phyloP scores from a whole-genome alignment of 2,113 vertebrate genomes.

The Archocentrus centrarchus region DNA sequence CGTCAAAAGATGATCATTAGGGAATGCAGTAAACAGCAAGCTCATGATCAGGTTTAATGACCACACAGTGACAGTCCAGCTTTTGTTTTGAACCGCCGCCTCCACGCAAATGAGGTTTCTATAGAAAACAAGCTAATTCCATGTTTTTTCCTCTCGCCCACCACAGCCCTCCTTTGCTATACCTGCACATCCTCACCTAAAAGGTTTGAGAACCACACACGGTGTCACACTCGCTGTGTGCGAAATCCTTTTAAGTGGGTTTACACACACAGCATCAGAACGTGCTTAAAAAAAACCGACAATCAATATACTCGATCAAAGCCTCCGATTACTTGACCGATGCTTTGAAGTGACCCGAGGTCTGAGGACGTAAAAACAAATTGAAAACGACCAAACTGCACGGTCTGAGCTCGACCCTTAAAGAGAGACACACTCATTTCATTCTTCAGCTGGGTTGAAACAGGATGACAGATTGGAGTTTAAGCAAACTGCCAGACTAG shows the following conservation, averaged over 20 bases:
- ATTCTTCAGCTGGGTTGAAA: constrained; percentile 9
- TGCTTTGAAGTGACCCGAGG: not conserved
- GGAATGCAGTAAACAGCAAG: not conserved
- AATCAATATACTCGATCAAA: not conserved
- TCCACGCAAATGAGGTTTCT: not conserved
- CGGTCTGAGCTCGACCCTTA: not conserved
- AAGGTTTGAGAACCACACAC: not conserved
- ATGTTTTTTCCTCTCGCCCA: not conserved
- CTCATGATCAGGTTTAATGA: not conserved
- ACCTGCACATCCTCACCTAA: not conserved
- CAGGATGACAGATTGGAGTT: constrained; percentile 34
- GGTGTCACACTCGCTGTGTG: not conserved
- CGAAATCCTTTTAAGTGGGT: not conserved
- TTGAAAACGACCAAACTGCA: not conserved
- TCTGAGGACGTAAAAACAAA: constrained; percentile 3
- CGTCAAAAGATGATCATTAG: not conserved
- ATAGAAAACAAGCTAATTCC: not conserved
- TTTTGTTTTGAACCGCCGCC: not conserved
- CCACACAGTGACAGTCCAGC: not conserved
- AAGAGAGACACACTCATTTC: not conserved
- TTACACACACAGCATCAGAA: not conserved
- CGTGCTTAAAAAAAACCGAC: not conserved
- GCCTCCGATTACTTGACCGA: not conserved
- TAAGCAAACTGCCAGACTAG: constrained; percentile 17
- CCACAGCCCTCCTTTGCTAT: not conserved